These are phyloP conservation scores for Anticlea derivata DNA, from an alignment of 2,888 invertebrate species.

Conservation along the genomic window DNA sequence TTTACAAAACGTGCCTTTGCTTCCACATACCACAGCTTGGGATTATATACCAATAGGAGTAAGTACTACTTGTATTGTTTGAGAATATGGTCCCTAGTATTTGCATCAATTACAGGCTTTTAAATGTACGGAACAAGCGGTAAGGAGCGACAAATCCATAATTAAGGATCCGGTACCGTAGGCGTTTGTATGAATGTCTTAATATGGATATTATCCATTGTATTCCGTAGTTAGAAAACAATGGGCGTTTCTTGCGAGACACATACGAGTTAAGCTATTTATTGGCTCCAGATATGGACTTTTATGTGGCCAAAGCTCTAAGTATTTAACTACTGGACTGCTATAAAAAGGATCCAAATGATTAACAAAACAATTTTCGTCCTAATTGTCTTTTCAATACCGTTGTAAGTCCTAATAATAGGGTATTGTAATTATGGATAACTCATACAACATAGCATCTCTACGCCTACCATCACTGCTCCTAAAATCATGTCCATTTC, in stretches of 20 bases:
- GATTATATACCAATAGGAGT: no score
- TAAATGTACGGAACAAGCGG: slow-evolving; percentile 7
- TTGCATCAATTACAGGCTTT: slow-evolving; percentile 20
- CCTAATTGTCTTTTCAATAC: no score
- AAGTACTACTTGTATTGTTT: neutral
- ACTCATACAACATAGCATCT: no score
- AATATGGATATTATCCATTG: slow-evolving; percentile 49
- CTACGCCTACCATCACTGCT: no score
- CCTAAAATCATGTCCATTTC: no score
- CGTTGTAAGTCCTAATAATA: no score
- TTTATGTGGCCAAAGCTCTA: slow-evolving; percentile 37
- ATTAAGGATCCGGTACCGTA: slow-evolving; percentile 30
- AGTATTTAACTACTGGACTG: slow-evolving; percentile 18
- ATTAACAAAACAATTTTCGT: no score
- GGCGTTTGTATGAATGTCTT: slow-evolving; percentile 34
- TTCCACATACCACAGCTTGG: no score
- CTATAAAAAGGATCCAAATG: no score
- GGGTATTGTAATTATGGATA: no score
- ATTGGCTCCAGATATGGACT: slow-evolving; percentile 56
- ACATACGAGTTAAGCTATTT: slow-evolving; percentile 56
- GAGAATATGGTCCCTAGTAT: slow-evolving; percentile 4
- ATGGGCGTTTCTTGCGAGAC: slow-evolving; percentile 52
- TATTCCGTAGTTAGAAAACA: slow-evolving; percentile 62
- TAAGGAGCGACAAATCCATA: slow-evolving; percentile 31
- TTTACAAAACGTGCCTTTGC: no score